Evolutionary conservation across 2,113 vertebrate species (phyloP).

Genomic region (Caranx melampygus): DNA sequence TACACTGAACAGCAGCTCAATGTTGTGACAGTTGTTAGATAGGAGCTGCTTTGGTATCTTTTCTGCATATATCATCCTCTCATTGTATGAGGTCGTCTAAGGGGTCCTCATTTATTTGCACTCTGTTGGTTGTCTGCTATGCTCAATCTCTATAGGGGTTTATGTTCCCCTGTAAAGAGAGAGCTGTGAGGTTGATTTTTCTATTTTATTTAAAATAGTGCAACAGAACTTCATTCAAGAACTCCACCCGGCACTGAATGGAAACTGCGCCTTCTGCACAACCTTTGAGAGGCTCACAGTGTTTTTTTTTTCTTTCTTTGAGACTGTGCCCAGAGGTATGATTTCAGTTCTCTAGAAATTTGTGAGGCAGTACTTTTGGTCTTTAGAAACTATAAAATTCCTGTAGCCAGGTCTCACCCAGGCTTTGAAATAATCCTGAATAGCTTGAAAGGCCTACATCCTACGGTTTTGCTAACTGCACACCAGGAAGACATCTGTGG

Average conservation of each 20-base stretch:
- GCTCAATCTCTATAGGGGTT: not conserved
- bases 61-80: conserved; percentile 30
- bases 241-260: conserved; percentile 15
- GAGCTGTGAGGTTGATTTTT: conserved; percentile 3
- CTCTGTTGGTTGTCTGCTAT: conserved; percentile 8
- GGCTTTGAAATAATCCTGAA: conserved; percentile 9
- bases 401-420: conserved; percentile 7
- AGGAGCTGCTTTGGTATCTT: conserved; percentile 48
- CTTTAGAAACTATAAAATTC: conserved; percentile 19
- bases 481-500: conserved; percentile 15
- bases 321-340: conserved; percentile 27
- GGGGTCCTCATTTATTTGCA: conserved; percentile 23
- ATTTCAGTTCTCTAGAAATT: conserved; percentile 35
- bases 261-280: conserved; percentile 43
- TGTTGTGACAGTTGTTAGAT: conserved; percentile 48
- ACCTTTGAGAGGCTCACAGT: conserved; percentile 26
- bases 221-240: conserved; percentile 29
- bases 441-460: conserved; percentile 30
- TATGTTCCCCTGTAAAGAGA: conserved; percentile 6
- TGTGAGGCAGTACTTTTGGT: not conserved
- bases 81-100: conserved; percentile 21
- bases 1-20: conserved; percentile 29
- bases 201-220: conserved; percentile 1
- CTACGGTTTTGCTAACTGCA: conserved; percentile 13
- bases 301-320: conserved; percentile 1